Evolutionary conservation across 2,797 vertebrate genomes (phyloP).

Genomic region (Buceros bicornis): DNA sequence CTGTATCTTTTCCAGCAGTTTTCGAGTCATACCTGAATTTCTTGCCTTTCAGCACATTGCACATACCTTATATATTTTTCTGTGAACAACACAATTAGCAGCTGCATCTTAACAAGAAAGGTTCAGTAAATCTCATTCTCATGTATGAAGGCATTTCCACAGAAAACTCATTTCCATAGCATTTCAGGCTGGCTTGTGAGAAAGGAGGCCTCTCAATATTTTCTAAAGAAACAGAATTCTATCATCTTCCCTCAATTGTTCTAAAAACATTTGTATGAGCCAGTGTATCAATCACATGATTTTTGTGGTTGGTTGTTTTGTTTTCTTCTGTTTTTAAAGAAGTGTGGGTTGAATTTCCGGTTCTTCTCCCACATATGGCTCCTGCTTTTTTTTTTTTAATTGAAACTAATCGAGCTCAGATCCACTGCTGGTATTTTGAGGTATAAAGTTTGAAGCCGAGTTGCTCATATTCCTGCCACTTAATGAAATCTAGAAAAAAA

Average conservation of each 20-base stretch:
- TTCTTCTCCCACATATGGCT: neutral
- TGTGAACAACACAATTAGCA: constrained; percentile 54
- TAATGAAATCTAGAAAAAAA: neutral
- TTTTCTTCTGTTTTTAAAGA: neutral
- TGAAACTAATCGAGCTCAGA: neutral
- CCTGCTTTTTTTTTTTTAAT: neutral
- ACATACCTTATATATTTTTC: neutral
- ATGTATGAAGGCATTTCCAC: constrained; percentile 49
- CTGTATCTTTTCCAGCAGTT: constrained; percentile 49
- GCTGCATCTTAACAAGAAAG: constrained; percentile 38
- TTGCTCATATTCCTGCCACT: neutral
- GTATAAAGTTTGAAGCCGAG: neutral
- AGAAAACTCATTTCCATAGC: neutral
- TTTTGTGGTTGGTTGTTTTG: neutral
- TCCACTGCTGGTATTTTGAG: neutral
- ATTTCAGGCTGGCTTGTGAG: neutral
- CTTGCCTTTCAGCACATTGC: constrained; percentile 57
- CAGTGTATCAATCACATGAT: neutral
- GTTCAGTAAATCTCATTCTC: constrained; percentile 46
- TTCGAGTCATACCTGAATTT: constrained; percentile 58
- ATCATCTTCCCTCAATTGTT: neutral
- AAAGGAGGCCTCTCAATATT: neutral
- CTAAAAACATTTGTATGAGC: neutral
- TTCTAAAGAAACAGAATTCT: neutral
- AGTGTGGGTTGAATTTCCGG: neutral